Percentiles rank a stretch among this genome's conserved stretches.
Conservation (phyloP, 2,113 vertebrate species). For the Mobula birostris region DNA sequence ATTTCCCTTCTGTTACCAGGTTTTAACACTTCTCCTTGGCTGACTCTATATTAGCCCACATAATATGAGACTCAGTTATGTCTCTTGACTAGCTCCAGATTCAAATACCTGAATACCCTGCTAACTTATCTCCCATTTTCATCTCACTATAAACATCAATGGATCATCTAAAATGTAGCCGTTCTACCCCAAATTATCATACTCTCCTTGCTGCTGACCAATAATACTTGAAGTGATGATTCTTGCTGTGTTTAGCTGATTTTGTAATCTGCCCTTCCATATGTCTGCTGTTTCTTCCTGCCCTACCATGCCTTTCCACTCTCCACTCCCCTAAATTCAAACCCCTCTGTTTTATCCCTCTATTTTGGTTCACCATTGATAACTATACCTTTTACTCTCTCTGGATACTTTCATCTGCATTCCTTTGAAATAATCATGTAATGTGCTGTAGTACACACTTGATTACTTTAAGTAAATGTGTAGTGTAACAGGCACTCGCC, state of each 20-base stretch:
- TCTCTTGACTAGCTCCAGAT: neutral
- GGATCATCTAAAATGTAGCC: neutral
- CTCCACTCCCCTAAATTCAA: neutral
- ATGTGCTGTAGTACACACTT: neutral
- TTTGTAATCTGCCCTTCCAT: neutral
- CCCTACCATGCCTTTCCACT: neutral
- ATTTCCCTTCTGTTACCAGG: neutral
- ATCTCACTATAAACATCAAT: neutral
- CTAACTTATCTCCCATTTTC: neutral
- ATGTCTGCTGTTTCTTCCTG: neutral
- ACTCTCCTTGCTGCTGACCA: neutral
- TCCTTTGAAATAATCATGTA: neutral
- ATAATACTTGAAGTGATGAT: neutral
- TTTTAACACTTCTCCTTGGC: too few relatives aligned
- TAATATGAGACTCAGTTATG: neutral
- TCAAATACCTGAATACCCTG: neutral
- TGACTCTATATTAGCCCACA: neutral
- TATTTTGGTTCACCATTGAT: neutral
- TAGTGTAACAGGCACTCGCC: too few relatives aligned
- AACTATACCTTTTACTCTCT: neutral
- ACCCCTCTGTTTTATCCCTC: neutral
- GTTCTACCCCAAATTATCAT: neutral
- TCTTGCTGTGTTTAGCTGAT: neutral
- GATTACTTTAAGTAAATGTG: too few relatives aligned
- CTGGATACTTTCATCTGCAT: neutral